These are phyloP conservation scores for Lasius fuliginosus DNA, from an alignment of 2,888 invertebrate genomes.

Conservation along the genomic window DNA sequence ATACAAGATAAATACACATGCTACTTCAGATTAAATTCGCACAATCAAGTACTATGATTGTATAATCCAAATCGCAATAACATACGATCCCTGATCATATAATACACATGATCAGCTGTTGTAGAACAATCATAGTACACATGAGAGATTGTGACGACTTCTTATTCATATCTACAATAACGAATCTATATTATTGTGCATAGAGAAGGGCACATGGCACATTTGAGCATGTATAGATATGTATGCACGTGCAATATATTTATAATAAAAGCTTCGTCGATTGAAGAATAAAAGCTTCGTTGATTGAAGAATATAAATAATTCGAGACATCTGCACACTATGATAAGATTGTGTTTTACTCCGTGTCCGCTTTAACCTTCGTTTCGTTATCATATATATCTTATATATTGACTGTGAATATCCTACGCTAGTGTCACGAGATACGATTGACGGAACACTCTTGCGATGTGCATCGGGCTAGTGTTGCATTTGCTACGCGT, in stretches of 20 bases:
- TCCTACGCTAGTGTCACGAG: conserved; percentile 47
- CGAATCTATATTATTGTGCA: neutral
- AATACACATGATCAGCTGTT: neutral
- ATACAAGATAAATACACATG: neutral
- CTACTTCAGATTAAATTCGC: neutral
- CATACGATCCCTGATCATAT: neutral
- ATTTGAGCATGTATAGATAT: conserved; percentile 25
- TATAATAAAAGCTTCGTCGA: conserved; percentile 69
- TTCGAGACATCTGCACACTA: conserved; percentile 74
- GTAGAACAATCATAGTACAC: conserved; percentile 17
- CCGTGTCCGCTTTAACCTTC: conserved; percentile 52
- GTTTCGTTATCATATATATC: conserved; percentile 68
- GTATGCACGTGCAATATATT: conserved; percentile 24
- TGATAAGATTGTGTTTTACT: conserved; percentile 76
- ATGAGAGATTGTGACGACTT: neutral
- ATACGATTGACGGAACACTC: conserved; percentile 52
- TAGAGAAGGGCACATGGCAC: conserved; percentile 3
- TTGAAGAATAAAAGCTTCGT: conserved; percentile 75
- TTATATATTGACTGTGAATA: conserved; percentile 75
- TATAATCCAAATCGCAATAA: neutral
- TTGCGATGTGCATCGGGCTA: conserved; percentile 12
- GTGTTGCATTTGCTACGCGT: conserved; percentile 7
- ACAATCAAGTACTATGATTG: too few species aligned
- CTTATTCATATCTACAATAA: conserved; percentile 10
- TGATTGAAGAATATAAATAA: conserved; percentile 74